Percentiles rank a stretch among this genome's conserved stretches.
Evolutionary conservation across 2,113 vertebrate genomes (phyloP).

Genomic region (Candoia aspera): DNA sequence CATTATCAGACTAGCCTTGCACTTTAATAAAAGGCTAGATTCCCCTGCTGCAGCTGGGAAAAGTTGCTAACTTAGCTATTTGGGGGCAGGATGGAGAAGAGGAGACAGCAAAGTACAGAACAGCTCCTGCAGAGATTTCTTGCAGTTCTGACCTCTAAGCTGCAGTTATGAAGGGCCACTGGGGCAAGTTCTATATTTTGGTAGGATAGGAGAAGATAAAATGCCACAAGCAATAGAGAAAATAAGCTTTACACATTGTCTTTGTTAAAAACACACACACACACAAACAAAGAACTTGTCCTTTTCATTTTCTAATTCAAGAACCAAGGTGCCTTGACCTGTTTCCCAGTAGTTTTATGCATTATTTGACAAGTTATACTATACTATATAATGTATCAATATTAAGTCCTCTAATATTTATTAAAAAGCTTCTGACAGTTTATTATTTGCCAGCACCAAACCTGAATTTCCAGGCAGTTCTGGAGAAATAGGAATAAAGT

Average conservation of each 20-base stretch:
- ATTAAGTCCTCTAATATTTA: neutral
- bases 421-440: neutral
- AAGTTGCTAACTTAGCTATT: neutral
- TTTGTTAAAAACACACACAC: neutral
- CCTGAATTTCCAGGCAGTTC: neutral
- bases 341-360: neutral
- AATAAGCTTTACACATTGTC: neutral
- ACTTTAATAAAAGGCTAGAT: conserved; percentile 23
- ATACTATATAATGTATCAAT: neutral
- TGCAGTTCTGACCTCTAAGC: neutral
- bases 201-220: neutral
- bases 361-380: neutral
- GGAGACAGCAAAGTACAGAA: neutral
- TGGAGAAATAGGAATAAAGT: neutral
- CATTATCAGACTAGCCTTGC: conserved; percentile 16
- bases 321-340: neutral
- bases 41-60: conserved; percentile 5
- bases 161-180: neutral
- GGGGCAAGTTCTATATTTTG: neutral
- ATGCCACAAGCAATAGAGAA: neutral
- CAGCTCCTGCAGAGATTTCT: neutral
- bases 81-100: too few relatives aligned
- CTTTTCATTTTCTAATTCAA: neutral
- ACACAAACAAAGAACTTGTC: neutral
- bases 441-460: neutral